phyloP scores from a whole-genome alignment of 1,140 invertebrate species.

The Meloidogyne floridensis region DNA sequence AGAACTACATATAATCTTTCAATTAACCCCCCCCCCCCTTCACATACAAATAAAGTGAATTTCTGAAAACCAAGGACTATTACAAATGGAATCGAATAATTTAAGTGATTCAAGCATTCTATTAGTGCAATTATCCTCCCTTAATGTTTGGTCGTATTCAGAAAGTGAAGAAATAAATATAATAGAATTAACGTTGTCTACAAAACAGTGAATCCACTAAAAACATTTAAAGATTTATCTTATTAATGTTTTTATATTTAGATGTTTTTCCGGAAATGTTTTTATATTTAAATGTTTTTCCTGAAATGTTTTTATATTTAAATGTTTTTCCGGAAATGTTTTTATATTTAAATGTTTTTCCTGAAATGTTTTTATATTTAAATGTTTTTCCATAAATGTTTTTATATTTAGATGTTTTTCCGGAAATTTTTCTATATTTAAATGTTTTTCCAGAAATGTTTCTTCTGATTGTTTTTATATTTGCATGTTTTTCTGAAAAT shows the following conservation, averaged over 20 bases:
- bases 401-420: conserved; percentile 53
- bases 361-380: neutral
- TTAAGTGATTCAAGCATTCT: conserved; percentile 66
- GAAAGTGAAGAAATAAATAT: conserved; percentile 68
- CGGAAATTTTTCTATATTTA: too few species aligned
- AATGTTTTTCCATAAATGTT: too few species aligned
- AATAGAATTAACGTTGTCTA: conserved; percentile 69
- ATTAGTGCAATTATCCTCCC: conserved; percentile 67
- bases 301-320: too few species aligned
- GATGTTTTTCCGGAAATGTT: neutral
- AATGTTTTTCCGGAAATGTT: too few species aligned
- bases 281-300: too few species aligned
- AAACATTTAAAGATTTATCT: neutral
- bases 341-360: too few species aligned
- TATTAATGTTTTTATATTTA: neutral
- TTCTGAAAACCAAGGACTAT: conserved; percentile 65
- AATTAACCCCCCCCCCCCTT: too few species aligned
- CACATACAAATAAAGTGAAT: conserved; percentile 63
- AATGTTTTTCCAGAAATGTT: too few species aligned
- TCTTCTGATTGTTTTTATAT: too few species aligned
- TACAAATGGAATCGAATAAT: conserved; percentile 66
- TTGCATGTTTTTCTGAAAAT: too few species aligned
- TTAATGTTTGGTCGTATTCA: conserved; percentile 68
- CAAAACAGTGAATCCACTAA: conserved; percentile 70
- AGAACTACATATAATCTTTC: too few species aligned